These are phyloP conservation scores for Linnaemya vulpina DNA, from an alignment of 2,888 invertebrate species.

Conservation along the genomic window DNA sequence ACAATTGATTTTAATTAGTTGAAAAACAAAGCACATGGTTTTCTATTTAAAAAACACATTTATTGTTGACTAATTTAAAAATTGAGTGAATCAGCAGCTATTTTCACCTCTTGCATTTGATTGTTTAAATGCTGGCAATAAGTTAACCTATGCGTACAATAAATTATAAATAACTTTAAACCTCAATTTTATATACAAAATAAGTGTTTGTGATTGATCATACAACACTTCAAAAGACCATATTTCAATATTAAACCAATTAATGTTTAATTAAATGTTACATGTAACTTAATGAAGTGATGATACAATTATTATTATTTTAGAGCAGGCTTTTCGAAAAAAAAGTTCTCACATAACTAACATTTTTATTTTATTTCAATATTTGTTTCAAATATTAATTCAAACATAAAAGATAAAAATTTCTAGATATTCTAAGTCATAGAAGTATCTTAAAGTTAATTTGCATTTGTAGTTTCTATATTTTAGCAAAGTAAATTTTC, in stretches of 20 bases:
- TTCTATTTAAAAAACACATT: too few relatives aligned
- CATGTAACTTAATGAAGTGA: neutral
- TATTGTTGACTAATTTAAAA: too few relatives aligned
- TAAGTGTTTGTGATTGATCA: neutral
- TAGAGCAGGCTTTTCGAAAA: too few relatives aligned
- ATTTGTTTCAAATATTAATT: too few relatives aligned
- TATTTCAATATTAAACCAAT: neutral
- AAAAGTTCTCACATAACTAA: too few relatives aligned
- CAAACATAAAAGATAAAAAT: neutral
- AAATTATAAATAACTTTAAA: neutral
- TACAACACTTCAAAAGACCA: neutral
- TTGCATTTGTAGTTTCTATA: constrained; percentile 2
- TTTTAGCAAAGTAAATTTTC: constrained; percentile 18
- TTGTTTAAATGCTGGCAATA: neutral
- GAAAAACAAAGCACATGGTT: too few relatives aligned
- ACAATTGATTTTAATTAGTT: too few relatives aligned
- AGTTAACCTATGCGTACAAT: neutral
- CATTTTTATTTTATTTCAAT: too few relatives aligned
- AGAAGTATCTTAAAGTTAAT: constrained; percentile 5
- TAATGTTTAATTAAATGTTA: neutral
- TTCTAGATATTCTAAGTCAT: neutral
- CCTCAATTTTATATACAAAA: neutral
- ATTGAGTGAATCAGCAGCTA: too few relatives aligned
- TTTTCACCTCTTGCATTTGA: neutral
- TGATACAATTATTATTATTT: neutral